These are phyloP conservation scores for Drosophila prolongata DNA, from an alignment of 2,888 invertebrate species.

Conservation along the genomic window DNA sequence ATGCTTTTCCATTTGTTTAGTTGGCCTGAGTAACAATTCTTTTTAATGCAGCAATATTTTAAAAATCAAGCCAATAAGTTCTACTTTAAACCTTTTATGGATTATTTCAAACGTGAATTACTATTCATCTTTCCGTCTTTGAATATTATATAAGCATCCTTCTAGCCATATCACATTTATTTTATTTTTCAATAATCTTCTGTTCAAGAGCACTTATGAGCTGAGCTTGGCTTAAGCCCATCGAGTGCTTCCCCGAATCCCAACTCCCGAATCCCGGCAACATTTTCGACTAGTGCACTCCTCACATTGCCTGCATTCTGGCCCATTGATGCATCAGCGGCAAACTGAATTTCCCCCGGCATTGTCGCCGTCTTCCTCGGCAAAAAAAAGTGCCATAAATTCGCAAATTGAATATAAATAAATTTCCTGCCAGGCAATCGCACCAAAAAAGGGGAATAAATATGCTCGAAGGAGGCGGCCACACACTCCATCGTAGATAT, in stretches of 20 bases:
- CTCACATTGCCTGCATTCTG: conserved; percentile 20
- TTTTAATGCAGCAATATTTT: too few species aligned
- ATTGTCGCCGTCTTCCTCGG: conserved; percentile 22
- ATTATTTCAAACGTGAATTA: too few species aligned
- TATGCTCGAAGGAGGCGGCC: conserved; percentile 36
- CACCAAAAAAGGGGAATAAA: conserved; percentile 39
- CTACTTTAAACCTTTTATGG: too few species aligned
- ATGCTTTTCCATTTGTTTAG: too few species aligned
- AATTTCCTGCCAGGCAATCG: conserved; percentile 68
- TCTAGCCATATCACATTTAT: neutral
- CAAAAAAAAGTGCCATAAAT: conserved; percentile 59
- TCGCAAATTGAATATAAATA: conserved; percentile 79
- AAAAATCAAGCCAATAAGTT: too few species aligned
- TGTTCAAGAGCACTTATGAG: neutral
- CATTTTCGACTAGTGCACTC: conserved; percentile 25
- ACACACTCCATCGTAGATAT: conserved; percentile 20
- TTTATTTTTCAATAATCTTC: neutral
- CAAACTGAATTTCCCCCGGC: conserved; percentile 43
- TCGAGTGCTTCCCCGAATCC: neutral
- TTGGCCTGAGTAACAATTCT: too few species aligned
- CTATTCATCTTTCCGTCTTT: neutral
- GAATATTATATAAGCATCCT: neutral
- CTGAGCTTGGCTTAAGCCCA: conserved; percentile 1
- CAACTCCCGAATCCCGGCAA: neutral
- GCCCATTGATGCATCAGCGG: conserved; percentile 30